A percentile compares a stretch with the other conserved stretches of the same genome.
Evolutionary conservation across 2,888 invertebrate species (phyloP).

Genomic region (Limnephilus lunatus): DNA sequence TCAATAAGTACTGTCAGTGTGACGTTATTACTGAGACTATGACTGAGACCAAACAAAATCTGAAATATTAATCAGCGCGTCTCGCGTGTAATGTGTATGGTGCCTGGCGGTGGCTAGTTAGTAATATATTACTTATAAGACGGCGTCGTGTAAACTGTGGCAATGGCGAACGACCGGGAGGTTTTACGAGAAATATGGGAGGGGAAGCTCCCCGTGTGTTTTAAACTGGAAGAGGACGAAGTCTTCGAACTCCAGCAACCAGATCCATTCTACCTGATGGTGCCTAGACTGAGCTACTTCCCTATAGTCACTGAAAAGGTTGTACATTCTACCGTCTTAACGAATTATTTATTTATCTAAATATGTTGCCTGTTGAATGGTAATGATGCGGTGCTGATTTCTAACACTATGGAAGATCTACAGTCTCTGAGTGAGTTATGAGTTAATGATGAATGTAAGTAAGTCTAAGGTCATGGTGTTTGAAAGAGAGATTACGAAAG

Average conservation of each 20-base stretch:
- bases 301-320: conserved; percentile 97
- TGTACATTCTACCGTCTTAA: conserved; percentile 62
- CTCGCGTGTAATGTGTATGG: not conserved
- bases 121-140: not conserved
- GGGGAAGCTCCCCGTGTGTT: conserved; percentile 95
- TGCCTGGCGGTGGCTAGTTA: not conserved
- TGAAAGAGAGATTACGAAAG: no score
- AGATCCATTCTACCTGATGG: conserved; percentile 95
- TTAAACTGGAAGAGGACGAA: conserved; percentile 92
- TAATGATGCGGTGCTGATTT: no score
- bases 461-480: no score
- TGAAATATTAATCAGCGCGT: not conserved
- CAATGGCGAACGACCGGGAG: conserved; percentile 96
- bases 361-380: no score
- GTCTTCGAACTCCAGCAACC: conserved; percentile 92
- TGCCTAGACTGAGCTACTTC: conserved; percentile 95
- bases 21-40: conserved; percentile 33
- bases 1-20: conserved; percentile 28
- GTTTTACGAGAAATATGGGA: conserved; percentile 97
- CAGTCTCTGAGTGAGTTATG: no score
- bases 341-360: no score
- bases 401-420: no score
- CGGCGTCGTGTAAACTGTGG: not conserved
- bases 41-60: not conserved
- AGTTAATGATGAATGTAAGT: no score